A percentile compares a stretch with the other conserved stretches of the same genome.
These are phyloP conservation scores for Laothoe populi DNA, from an alignment of 2,888 invertebrate genomes.

Conservation along the genomic window DNA sequence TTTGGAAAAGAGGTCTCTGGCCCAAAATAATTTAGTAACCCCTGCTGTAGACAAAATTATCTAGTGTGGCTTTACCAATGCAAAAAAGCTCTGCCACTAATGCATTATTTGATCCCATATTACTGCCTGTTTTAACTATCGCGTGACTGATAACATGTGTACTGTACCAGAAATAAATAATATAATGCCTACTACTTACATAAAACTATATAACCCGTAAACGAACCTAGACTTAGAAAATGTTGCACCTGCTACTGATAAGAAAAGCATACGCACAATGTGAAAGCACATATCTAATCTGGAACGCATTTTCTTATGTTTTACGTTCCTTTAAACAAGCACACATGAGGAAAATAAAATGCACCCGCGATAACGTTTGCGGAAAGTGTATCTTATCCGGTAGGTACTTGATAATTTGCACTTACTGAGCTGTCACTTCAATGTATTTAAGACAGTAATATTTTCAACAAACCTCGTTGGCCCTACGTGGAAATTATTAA, in stretches of 20 bases:
- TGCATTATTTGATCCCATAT: no score
- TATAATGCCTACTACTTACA: neutral
- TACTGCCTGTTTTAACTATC: neutral
- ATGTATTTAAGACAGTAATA: neutral
- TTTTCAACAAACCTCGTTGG: no score
- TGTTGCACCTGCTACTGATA: conserved; percentile 24
- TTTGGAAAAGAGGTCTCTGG: no score
- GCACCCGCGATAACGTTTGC: conserved; percentile 44
- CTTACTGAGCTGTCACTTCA: conserved; percentile 33
- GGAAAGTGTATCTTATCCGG: conserved; percentile 53
- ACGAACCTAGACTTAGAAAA: conserved; percentile 21
- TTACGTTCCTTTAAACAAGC: conserved; percentile 36
- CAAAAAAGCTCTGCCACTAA: no score
- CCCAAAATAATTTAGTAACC: no score
- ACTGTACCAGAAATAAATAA: no score
- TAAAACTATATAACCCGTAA: neutral
- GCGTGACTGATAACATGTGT: neutral
- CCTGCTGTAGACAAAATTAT: no score
- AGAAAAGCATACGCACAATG: conserved; percentile 24
- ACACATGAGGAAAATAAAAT: conserved; percentile 38
- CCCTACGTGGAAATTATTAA: no score
- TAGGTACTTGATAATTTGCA: conserved; percentile 42
- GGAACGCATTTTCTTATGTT: conserved; percentile 31
- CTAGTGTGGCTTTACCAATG: no score
- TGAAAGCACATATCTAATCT: conserved; percentile 29